A percentile compares a stretch with the other conserved stretches of the same genome.
These are phyloP conservation scores for Oophaga pumilio DNA, from an alignment of 2,113 vertebrate species.

Conservation along the genomic window DNA sequence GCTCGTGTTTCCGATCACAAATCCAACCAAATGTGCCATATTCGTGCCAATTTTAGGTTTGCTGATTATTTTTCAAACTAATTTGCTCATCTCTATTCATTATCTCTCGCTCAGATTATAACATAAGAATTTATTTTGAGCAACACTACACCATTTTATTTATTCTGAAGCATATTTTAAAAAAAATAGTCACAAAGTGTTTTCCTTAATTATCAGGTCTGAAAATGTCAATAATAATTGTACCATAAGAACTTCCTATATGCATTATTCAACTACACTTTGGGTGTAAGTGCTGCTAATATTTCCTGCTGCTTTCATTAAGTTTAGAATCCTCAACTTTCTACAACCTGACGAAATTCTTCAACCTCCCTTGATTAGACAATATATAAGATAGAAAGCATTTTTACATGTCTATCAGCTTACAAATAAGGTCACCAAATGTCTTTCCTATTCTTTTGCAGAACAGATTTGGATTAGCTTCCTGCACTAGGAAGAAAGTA, in stretches of 20 bases:
- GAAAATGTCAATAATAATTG: constrained; percentile 26
- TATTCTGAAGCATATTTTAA: background rate
- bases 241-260: background rate
- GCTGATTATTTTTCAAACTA: no score
- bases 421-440: background rate
- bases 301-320: constrained; percentile 18
- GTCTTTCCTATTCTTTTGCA: background rate
- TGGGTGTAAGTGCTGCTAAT: background rate
- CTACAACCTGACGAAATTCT: background rate
- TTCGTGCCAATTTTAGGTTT: no score
- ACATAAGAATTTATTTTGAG: background rate
- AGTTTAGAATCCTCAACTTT: background rate
- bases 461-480: background rate
- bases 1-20: no score
- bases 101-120: background rate
- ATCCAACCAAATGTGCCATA: no score
- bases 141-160: background rate
- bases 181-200: background rate
- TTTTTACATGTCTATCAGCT: background rate
- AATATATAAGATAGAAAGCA: background rate
- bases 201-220: background rate
- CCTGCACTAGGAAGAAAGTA: no score
- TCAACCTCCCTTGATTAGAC: background rate
- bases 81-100: background rate
- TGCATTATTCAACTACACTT: constrained; percentile 7